Base-by-base conservation (phyloP, 2,888 invertebrate genomes). In the Caradrina clavipalpis region DNA sequence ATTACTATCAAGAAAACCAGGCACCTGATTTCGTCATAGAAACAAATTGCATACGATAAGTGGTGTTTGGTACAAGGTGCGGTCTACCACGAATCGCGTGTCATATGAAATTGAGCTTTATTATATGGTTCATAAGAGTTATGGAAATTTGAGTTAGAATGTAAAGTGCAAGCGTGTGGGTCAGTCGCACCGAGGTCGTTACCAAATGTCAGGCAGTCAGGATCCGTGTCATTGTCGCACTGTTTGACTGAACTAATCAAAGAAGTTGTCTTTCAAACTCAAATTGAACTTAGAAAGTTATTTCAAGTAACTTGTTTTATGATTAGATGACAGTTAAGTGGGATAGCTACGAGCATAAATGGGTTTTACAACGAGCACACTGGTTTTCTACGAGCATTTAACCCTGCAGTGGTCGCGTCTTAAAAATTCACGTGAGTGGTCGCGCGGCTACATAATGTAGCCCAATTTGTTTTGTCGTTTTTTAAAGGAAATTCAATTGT, bases 161-260 rank as follows among this genome's bases (percentile, higher is more conserved):
- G 85, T 87, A 89, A 88, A 89, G 87, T 89, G 90, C 89, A 89
- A 87, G 84, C 86, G 88, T 87, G 85, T 88, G 87, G 92, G 91
- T 92, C 91, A 91, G 88, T 87, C 83, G 85, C 84, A 84, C 85
- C 93, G 93, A 95, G 95, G 95, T 90, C 94, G 88, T 87, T 80
- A 90, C 90, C 78, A 88, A 95, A 95, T 95, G 94, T 92, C 95
- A 94, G 88, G 69, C 81, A 88, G 84, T 87, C 89, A 90, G 79
- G 91, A 94, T 94, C 91, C 90, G 89, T 91, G 91, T 91, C 88
- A 90, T 86, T 91, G 85, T 89, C 86, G 83, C 68, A 80, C 68
- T 73, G 78, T 81, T 81, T 74, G 70, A 73, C 66, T 72, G 49
- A 73, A 72, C 56, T 69, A 71, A 69, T 75, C 72, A 75, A 50